A percentile compares a stretch with the other conserved stretches of the same genome.
Evolutionary conservation across 2,113 vertebrate species (phyloP).

Genomic region (Cochlearius cochlearius): DNA sequence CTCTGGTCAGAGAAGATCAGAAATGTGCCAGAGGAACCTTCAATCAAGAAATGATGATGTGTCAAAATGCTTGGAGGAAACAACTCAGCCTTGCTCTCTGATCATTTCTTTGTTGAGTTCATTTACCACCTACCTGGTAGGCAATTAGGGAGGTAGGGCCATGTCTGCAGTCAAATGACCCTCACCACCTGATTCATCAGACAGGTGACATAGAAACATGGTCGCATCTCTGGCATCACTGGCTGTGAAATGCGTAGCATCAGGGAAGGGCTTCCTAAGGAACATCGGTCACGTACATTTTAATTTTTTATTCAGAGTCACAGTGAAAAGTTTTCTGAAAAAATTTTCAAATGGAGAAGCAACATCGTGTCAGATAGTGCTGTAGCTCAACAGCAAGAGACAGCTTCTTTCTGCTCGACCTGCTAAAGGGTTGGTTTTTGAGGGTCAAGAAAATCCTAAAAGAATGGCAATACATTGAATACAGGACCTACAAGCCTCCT

Average conservation of each 20-base stretch:
- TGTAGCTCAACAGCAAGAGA: background rate
- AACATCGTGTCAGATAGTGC: background rate
- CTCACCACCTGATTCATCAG: background rate
- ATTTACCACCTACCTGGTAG: background rate
- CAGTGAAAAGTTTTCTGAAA: background rate
- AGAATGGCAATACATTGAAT: background rate
- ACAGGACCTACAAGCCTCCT: background rate
- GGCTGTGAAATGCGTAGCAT: rapidly evolving
- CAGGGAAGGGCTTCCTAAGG: background rate
- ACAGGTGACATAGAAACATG: background rate
- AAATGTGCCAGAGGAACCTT: background rate
- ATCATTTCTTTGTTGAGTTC: background rate
- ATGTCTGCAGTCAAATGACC: background rate
- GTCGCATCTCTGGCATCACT: background rate
- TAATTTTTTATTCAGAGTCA: background rate
- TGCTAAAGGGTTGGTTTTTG: background rate
- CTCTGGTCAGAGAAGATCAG: background rate
- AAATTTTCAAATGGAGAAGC: background rate
- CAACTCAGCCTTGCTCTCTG: background rate
- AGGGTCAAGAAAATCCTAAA: background rate
- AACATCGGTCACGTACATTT: background rate
- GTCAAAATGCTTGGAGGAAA: background rate
- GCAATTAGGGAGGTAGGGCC: background rate
- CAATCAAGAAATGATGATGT: background rate
- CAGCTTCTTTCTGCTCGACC: background rate